Evolutionary conservation across 2,888 invertebrate genomes (phyloP).

Genomic region (Eurois occulta): DNA sequence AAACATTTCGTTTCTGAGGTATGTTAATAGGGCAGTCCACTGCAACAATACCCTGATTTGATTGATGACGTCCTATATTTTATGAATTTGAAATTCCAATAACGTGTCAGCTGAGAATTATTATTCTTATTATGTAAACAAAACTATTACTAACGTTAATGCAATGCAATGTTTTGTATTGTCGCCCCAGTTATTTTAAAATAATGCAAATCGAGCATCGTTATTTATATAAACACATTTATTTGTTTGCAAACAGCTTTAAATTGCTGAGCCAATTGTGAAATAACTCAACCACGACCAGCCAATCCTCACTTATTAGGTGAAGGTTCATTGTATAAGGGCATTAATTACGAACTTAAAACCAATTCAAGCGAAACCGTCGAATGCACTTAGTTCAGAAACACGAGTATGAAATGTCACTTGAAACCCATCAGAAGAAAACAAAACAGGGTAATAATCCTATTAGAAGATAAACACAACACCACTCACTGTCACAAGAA

Average conservation of each 20-base stretch:
- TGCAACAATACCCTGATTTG: neutral
- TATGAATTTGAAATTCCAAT: neutral
- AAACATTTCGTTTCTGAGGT: neutral
- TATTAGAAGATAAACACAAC: slow-evolving; percentile 73
- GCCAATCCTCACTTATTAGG: slow-evolving; percentile 46
- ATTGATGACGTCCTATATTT: neutral
- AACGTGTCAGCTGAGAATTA: slow-evolving; percentile 2
- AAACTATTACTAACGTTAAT: slow-evolving; percentile 18
- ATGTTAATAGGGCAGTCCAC: neutral
- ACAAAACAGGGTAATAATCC: slow-evolving; percentile 72
- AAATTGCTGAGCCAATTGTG: slow-evolving; percentile 14
- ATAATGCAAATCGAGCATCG: neutral
- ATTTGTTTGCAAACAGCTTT: slow-evolving; percentile 18
- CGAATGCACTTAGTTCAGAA: slow-evolving; percentile 60
- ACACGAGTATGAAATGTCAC: slow-evolving; percentile 58
- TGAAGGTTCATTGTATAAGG: slow-evolving; percentile 52
- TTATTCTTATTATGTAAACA: slow-evolving; percentile 3
- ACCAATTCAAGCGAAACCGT: slow-evolving; percentile 56
- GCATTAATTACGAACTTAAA: slow-evolving; percentile 60
- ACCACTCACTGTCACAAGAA: slow-evolving; percentile 47
- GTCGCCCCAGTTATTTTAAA: slow-evolving; percentile 8
- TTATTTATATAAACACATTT: slow-evolving; percentile 7
- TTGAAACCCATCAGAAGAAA: slow-evolving; percentile 66
- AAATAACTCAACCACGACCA: slow-evolving; percentile 19
- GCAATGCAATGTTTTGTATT: slow-evolving; percentile 2